phyloP scores from a whole-genome alignment of 2,113 vertebrate species.

The Equus przewalskii region DNA sequence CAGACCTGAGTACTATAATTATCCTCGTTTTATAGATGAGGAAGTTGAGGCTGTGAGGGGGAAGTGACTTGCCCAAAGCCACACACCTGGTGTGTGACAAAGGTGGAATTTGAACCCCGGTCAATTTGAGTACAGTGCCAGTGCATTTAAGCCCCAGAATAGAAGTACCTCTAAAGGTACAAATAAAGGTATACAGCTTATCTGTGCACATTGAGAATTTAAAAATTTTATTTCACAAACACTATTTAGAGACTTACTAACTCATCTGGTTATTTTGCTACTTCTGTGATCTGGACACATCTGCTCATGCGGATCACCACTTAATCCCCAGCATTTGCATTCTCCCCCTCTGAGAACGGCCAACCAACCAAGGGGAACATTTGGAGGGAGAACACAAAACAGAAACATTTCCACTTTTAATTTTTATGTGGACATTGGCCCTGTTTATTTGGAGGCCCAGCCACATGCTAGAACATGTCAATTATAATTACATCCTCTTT shows the following conservation, averaged over 20 bases:
- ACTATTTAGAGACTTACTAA: neutral
- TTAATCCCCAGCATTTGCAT: neutral
- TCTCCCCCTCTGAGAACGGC: neutral
- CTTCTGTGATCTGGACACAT: neutral
- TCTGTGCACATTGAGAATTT: neutral
- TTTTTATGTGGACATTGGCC: neutral
- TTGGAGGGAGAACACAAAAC: neutral
- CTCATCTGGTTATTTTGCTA: neutral
- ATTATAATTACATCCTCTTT: neutral
- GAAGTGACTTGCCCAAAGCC: slow-evolving; percentile 1
- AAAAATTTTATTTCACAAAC: neutral
- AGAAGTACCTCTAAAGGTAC: neutral
- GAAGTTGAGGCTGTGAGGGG: slow-evolving; percentile 44
- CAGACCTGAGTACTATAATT: neutral
- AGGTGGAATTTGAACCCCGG: slow-evolving; percentile 16
- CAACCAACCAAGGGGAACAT: neutral
- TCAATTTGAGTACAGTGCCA: neutral
- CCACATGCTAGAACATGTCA: neutral
- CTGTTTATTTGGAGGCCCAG: slow-evolving; percentile 11
- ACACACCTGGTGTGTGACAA: slow-evolving; percentile 12
- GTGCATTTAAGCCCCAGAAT: neutral
- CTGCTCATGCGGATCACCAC: neutral
- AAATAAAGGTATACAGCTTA: neutral
- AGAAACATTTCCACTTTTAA: slow-evolving; percentile 40
- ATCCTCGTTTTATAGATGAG: slow-evolving; percentile 42